phyloP scores from a whole-genome alignment of 2,113 vertebrate genomes.

The Indicator indicator region DNA sequence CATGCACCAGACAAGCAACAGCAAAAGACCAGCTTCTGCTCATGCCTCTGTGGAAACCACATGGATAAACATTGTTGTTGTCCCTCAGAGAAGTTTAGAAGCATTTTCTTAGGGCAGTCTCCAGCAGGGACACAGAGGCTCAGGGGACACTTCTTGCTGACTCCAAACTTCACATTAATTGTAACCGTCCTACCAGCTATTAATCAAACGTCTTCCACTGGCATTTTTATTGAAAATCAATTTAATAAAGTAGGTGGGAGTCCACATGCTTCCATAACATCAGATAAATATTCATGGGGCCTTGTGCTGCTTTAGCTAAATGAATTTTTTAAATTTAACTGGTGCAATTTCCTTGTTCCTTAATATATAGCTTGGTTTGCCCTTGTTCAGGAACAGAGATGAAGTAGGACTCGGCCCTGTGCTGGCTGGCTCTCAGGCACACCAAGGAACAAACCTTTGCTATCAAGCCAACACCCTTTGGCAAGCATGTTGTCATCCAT shows the following conservation, averaged over 20 bases:
- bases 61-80: background rate
- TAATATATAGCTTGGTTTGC: constrained; percentile 24
- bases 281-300: constrained; percentile 64
- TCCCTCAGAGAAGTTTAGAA: background rate
- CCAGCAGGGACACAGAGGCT: background rate
- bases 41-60: background rate
- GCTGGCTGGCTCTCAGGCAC: background rate
- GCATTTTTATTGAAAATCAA: constrained; percentile 70
- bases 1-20: background rate
- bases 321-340: constrained; percentile 51
- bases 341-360: constrained; percentile 36
- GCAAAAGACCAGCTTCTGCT: background rate
- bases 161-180: constrained; percentile 48
- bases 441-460: background rate
- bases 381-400: background rate
- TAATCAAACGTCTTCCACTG: constrained; percentile 51
- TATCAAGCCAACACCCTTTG: background rate
- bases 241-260: constrained; percentile 69
- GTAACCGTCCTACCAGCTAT: background rate
- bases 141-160: constrained; percentile 44
- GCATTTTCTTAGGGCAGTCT: background rate
- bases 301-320: constrained; percentile 56
- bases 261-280: constrained; percentile 40
- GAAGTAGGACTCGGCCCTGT: background rate
- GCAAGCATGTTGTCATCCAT: background rate